Conservation (phyloP, 1,140 invertebrate genomes). For the Trissolcus basalis region DNA sequence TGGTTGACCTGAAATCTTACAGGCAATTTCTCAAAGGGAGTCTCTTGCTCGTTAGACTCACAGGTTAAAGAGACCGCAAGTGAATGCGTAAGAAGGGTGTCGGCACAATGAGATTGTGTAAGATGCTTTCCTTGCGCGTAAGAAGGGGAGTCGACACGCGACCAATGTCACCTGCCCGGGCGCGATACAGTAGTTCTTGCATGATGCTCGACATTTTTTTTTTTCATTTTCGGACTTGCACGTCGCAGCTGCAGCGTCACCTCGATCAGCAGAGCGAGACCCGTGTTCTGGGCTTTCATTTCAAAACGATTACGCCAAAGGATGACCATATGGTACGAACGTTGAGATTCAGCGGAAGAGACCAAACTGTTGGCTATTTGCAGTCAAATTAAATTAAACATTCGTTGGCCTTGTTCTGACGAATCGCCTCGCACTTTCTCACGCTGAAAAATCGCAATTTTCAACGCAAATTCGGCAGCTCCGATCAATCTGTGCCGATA, state of each 20-base stretch:
- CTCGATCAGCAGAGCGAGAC: slow-evolving; percentile 68
- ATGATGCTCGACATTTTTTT: slow-evolving; percentile 65
- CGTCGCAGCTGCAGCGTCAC: slow-evolving; percentile 68
- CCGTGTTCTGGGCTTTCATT: slow-evolving; percentile 41
- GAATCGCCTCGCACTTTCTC: slow-evolving; percentile 5
- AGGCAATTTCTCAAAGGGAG: slow-evolving; percentile 41
- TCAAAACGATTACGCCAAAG: slow-evolving; percentile 58
- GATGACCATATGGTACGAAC: slow-evolving; percentile 66
- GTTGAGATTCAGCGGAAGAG: slow-evolving; percentile 67
- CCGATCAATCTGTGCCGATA: slow-evolving; percentile 10
- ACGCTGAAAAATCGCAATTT: background rate
- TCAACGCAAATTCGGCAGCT: no score
- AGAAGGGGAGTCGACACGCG: slow-evolving; percentile 72
- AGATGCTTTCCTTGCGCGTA: slow-evolving; percentile 70
- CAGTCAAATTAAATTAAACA: slow-evolving; percentile 27
- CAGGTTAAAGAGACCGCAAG: slow-evolving; percentile 66
- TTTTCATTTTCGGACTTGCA: background rate
- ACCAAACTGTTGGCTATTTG: slow-evolving; percentile 24
- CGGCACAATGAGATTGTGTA: slow-evolving; percentile 72
- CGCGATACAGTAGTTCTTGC: slow-evolving; percentile 62
- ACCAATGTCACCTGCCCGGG: slow-evolving; percentile 74
- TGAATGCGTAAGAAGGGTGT: slow-evolving; percentile 66
- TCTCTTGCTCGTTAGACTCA: slow-evolving; percentile 43
- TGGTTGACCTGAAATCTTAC: slow-evolving; percentile 49
- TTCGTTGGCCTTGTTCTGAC: background rate